Percentiles rank a stretch among this genome's conserved stretches.
phyloP scores from a whole-genome alignment of 1,140 invertebrate genomes.

The Drosophila orena region DNA sequence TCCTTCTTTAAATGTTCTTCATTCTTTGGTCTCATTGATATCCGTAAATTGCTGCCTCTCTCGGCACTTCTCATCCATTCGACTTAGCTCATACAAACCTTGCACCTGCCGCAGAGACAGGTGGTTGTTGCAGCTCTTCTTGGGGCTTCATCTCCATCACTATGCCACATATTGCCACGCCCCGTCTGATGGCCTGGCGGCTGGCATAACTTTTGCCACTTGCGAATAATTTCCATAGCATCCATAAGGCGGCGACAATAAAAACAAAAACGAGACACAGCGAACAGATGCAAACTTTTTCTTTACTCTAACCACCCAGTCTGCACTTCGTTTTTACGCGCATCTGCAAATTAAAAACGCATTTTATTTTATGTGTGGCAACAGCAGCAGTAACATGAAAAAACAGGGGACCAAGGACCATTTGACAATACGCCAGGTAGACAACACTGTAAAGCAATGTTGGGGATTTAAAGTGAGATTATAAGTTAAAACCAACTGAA shows the following conservation, averaged over 20 bases:
- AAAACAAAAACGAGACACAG: conserved; percentile 61
- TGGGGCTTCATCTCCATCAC: conserved; percentile 4
- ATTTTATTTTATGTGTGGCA: conserved; percentile 76
- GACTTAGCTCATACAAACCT: conserved; percentile 7
- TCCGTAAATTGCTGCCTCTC: conserved; percentile 10
- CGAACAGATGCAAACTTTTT: conserved; percentile 58
- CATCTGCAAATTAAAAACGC: conserved; percentile 83
- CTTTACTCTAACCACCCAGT: conserved; percentile 8
- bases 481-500: too few relatives aligned
- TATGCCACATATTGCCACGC: conserved; percentile 35
- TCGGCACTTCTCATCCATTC: conserved; percentile 18
- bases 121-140: conserved; percentile 39
- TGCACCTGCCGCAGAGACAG: conserved; percentile 53
- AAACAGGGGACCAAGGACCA: conserved; percentile 24
- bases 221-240: conserved; percentile 77
- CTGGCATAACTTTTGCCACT: conserved; percentile 70
- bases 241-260: conserved; percentile 62
- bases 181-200: conserved; percentile 43
- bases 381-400: conserved; percentile 16
- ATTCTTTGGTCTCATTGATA: conserved; percentile 36
- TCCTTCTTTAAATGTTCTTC: conserved; percentile 23
- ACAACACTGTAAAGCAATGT: conserved; percentile 36
- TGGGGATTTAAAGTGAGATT: too few relatives aligned
- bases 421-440: conserved; percentile 65
- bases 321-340: conserved; percentile 55